These are phyloP conservation scores for Tanypteryx hageni DNA, from an alignment of 2,888 invertebrate species.

Conservation along the genomic window DNA sequence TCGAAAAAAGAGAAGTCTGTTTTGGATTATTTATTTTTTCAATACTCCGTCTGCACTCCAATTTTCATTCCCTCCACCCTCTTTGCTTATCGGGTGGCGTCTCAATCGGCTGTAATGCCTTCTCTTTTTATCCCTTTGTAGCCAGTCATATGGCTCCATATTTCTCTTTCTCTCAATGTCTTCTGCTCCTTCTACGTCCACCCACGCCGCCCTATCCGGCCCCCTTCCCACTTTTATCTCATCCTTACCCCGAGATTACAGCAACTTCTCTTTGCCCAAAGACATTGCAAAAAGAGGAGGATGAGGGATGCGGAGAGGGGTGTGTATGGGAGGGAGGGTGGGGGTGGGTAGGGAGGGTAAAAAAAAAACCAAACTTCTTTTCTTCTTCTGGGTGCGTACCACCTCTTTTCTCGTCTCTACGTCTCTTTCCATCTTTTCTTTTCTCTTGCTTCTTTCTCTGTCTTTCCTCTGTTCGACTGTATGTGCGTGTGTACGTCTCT, in stretches of 20 bases:
- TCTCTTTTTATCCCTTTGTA: slow-evolving; percentile 7
- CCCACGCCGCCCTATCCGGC: neutral
- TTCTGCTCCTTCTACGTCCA: neutral
- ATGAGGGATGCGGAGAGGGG: no score
- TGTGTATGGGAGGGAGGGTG: no score
- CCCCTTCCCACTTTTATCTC: slow-evolving; percentile 24
- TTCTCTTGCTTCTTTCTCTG: neutral
- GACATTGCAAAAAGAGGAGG: slow-evolving; percentile 34
- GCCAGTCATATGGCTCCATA: neutral
- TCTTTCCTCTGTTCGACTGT: no score
- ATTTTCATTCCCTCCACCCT: neutral
- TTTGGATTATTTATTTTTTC: neutral
- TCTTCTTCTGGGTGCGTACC: neutral
- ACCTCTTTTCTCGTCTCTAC: no score
- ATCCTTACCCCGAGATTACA: slow-evolving; percentile 57
- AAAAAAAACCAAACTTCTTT: neutral
- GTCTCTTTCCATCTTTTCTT: neutral
- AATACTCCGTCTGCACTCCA: slow-evolving; percentile 27
- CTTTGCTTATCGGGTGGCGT: neutral
- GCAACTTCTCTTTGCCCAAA: slow-evolving; percentile 47
- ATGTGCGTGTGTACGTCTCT: no score
- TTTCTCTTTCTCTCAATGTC: neutral
- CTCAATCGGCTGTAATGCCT: slow-evolving; percentile 21
- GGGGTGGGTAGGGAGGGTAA: slow-evolving; percentile 19
- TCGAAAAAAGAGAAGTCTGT: neutral